Conservation (phyloP, 1,140 invertebrate species). For the Metopolophium dirhodum region DNA sequence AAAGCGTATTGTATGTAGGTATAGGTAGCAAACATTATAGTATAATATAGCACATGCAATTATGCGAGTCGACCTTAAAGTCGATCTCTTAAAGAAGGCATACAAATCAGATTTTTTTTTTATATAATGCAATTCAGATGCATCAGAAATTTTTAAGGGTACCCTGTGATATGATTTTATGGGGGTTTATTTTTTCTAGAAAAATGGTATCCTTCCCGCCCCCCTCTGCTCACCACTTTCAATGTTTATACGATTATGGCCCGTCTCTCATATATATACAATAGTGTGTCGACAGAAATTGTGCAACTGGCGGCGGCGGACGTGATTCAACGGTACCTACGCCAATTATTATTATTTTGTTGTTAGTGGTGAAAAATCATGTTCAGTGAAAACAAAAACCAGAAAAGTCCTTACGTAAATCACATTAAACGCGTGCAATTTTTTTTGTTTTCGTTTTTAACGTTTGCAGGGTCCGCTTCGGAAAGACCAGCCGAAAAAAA, state of each 20-base stretch:
- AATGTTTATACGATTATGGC: neutral
- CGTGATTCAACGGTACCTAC: neutral
- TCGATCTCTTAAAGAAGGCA: too few species aligned
- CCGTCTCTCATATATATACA: neutral
- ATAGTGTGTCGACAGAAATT: neutral
- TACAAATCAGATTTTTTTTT: neutral
- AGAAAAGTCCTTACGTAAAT: neutral
- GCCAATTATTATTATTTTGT: neutral
- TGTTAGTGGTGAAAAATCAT: neutral
- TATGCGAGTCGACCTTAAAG: too few species aligned
- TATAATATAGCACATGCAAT: too few species aligned
- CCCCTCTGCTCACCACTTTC: too few species aligned
- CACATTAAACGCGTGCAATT: neutral
- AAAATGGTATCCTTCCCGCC: too few species aligned
- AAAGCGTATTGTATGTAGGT: too few species aligned
- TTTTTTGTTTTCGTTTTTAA: neutral
- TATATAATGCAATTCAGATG: neutral
- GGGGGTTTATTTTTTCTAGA: too few species aligned
- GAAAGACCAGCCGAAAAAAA: neutral
- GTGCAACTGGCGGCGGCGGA: neutral
- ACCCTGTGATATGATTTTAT: too few species aligned
- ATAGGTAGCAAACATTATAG: too few species aligned
- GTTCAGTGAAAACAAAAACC: neutral
- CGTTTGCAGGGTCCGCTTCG: neutral
- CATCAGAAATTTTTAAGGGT: neutral